These are phyloP conservation scores for Astreopora myriophthalma DNA, from an alignment of 64 coral and sea anemone species.

Conservation along the genomic window DNA sequence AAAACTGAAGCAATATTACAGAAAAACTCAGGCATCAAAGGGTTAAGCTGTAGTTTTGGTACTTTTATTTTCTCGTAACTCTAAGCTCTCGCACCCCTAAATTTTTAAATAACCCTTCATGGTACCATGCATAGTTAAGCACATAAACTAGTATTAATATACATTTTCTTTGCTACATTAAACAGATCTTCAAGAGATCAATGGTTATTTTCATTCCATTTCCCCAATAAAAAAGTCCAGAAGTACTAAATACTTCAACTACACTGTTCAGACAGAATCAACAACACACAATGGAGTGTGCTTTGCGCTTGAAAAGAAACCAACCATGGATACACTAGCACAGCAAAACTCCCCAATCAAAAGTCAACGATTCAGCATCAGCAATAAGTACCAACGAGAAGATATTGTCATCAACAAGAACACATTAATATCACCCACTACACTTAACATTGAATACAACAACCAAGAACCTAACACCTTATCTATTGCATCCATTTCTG, in stretches of 20 bases:
- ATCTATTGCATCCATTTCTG: constrained; percentile 3
- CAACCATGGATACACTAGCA: constrained; percentile 23
- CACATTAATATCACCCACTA: constrained; percentile 13
- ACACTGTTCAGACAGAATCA: constrained; percentile 9
- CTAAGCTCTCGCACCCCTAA: background rate
- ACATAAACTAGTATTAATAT: background rate
- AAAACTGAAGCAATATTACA: too few species aligned
- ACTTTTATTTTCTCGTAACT: too few species aligned
- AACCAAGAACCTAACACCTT: constrained; percentile 12
- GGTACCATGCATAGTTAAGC: background rate
- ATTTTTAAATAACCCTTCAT: background rate
- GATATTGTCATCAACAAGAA: constrained; percentile 14
- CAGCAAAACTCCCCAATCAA: constrained; percentile 39
- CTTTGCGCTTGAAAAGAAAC: constrained; percentile 2
- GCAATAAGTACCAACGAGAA: constrained; percentile 18
- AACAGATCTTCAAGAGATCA: constrained; percentile 15
- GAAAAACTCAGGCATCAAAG: too few species aligned
- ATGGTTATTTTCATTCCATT: constrained; percentile 20
- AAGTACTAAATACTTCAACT: constrained; percentile 26
- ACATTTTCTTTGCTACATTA: background rate
- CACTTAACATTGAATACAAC: background rate
- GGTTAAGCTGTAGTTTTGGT: too few species aligned
- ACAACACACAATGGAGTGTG: background rate
- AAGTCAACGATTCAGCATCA: background rate
- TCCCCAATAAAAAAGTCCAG: background rate